These are phyloP conservation scores for Spheniscus humboldti DNA, from an alignment of 2,797 vertebrate species.

Conservation along the genomic window DNA sequence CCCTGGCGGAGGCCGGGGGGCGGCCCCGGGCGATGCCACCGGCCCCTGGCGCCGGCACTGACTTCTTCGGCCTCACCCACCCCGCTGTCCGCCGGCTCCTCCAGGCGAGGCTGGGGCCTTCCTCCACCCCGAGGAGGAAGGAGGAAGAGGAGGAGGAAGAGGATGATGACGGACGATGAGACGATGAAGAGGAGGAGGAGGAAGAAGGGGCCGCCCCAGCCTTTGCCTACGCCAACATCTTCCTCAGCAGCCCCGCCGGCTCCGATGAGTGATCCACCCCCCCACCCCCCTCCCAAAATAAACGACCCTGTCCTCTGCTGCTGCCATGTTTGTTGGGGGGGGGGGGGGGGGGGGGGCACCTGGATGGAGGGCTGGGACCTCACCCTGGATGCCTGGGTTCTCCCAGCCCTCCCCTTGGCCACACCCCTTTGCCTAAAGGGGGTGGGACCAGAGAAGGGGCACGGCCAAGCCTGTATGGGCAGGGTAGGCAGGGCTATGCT, in stretches of 20 bases:
- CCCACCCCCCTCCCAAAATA: background rate
- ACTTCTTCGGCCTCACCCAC: constrained; percentile 92
- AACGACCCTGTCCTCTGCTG: background rate
- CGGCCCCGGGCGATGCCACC: constrained; percentile 45
- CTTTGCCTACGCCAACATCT: background rate
- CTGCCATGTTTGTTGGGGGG: background rate
- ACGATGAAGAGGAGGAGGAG: background rate
- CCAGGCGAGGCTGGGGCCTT: constrained; percentile 86
- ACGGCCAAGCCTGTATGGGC: background rate
- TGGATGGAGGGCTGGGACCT: background rate
- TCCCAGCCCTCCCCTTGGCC: background rate
- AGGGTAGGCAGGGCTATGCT: too few species aligned
- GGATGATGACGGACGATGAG: background rate
- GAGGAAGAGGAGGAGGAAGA: constrained; percentile 48
- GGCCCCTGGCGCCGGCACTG: constrained; percentile 80
- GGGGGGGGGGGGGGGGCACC: background rate
- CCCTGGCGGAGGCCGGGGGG: constrained; percentile 76
- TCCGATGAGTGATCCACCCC: background rate
- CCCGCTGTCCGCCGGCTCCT: constrained; percentile 89
- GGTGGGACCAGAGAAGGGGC: background rate
- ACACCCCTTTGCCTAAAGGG: background rate
- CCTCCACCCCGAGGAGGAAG: constrained; percentile 75
- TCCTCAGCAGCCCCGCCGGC: background rate
- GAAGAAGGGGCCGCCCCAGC: background rate
- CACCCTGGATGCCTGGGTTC: background rate